A percentile compares a stretch with the other conserved stretches of the same genome.
Evolutionary conservation across 2,113 vertebrate species (phyloP).

Genomic region (Tachycineta bicolor): DNA sequence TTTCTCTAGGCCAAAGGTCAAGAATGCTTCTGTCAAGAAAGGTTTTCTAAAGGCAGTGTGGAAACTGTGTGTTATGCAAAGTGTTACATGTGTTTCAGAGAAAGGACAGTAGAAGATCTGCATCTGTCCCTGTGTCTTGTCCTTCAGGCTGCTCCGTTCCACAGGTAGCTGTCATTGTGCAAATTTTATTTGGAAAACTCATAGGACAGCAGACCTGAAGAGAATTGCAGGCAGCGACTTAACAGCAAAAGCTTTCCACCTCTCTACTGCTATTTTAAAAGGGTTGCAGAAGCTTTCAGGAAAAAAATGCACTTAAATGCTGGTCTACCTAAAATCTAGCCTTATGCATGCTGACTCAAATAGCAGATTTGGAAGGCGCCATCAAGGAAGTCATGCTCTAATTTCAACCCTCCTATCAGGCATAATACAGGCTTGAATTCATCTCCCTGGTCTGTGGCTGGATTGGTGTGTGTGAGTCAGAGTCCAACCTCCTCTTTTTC

Average conservation of each 20-base stretch:
- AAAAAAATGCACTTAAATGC: not conserved
- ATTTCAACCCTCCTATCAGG: not conserved
- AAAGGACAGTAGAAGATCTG: not conserved
- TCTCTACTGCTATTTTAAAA: not conserved
- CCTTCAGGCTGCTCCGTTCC: not conserved
- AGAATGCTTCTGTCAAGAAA: not conserved
- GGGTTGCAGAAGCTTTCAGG: not conserved
- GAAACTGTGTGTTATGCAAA: not conserved
- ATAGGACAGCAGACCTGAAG: not conserved
- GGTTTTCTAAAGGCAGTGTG: not conserved
- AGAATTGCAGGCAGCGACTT: not conserved
- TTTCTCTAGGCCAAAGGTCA: not conserved
- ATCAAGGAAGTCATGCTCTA: not conserved
- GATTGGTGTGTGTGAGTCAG: not conserved
- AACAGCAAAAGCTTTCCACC: not conserved
- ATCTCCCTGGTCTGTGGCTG: not conserved
- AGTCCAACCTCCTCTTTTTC: not conserved
- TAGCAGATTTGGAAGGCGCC: not conserved
- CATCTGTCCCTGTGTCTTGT: not conserved
- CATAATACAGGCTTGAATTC: not conserved
- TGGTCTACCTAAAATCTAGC: not conserved
- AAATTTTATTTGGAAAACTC: not conserved
- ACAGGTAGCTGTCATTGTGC: not conserved
- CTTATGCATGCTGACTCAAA: not conserved
- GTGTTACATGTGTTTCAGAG: fast-evolving